phyloP scores from a whole-genome alignment of 2,797 vertebrate species.

The Eidolon dupreanum region DNA sequence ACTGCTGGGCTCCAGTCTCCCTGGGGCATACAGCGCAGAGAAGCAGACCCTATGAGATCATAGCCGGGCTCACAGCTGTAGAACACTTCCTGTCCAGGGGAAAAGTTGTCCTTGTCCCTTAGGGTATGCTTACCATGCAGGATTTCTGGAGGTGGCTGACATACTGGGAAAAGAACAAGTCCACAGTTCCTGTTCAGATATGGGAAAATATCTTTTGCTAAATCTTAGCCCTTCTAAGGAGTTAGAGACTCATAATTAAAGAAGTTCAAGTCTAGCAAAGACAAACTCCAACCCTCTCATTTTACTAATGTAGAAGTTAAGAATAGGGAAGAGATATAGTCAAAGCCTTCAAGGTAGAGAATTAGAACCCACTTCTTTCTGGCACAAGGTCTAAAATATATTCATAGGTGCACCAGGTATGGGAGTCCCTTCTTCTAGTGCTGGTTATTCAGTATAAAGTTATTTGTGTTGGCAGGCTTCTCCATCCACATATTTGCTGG shows the following conservation, averaged over 20 bases:
- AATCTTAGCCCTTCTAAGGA: not conserved
- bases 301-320: not conserved
- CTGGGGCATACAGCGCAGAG: conserved; percentile 72
- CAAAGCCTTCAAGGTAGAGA: not conserved
- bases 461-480: not conserved
- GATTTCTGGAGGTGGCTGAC: conserved; percentile 67
- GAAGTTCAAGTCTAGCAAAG: not conserved
- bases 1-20: conserved; percentile 76
- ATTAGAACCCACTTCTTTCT: not conserved
- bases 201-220: not conserved
- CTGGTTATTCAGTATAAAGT: no score
- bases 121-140: conserved; percentile 54
- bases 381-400: not conserved
- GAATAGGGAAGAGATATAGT: not conserved
- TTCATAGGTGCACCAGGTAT: not conserved
- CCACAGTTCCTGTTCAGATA: not conserved
- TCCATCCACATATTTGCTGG: not conserved
- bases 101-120: conserved; percentile 46
- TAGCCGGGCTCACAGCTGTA: conserved; percentile 70
- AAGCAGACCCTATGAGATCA: conserved; percentile 61
- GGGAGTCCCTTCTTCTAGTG: not conserved
- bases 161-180: conserved; percentile 7
- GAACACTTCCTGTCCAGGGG: conserved; percentile 45
- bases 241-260: not conserved
- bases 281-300: not conserved